phyloP scores from a whole-genome alignment of 2,113 vertebrate genomes.

The Nannobrachium achirus region DNA sequence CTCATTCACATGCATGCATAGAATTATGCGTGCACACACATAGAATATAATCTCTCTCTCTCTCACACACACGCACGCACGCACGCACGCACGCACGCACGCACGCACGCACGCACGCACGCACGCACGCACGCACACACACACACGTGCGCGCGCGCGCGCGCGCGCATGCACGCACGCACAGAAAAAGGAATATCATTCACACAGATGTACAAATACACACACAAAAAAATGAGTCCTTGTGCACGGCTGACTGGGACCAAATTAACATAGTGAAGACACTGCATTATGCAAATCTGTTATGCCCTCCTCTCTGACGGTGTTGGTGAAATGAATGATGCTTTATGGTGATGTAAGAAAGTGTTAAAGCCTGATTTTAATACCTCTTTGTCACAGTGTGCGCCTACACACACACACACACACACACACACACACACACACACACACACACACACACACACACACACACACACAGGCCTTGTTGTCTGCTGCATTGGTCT shows the following conservation, averaged over 20 bases:
- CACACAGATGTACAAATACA: background rate
- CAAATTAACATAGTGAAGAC: conserved; percentile 72
- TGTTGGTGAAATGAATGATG: conserved; percentile 70
- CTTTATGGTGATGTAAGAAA: conserved; percentile 73
- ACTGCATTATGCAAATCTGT: conserved; percentile 75
- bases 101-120: conserved; percentile 15
- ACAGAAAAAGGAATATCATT: too few relatives aligned
- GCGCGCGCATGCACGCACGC: background rate
- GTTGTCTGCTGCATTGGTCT: background rate
- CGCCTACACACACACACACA: conserved; percentile 19
- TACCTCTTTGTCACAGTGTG: conserved; percentile 50
- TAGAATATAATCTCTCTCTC: background rate
- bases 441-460: too few relatives aligned
- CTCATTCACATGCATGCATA: conserved; percentile 36
- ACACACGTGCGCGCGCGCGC: background rate
- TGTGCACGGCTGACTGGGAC: conserved; percentile 31
- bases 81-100: conserved; percentile 44
- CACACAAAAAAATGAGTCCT: conserved; percentile 15
- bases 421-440: too few relatives aligned
- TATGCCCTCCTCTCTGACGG: conserved; percentile 64
- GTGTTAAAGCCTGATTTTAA: conserved; percentile 65
- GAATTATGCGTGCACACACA: conserved; percentile 19
- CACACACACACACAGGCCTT: too few relatives aligned
- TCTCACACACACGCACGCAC: conserved; percentile 28
- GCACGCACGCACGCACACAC: conserved; percentile 34